Evolutionary conservation across 2,888 invertebrate genomes (phyloP), one percentile per base, ranked within the genome.

Genomic region (Aethes cnicana): DNA sequence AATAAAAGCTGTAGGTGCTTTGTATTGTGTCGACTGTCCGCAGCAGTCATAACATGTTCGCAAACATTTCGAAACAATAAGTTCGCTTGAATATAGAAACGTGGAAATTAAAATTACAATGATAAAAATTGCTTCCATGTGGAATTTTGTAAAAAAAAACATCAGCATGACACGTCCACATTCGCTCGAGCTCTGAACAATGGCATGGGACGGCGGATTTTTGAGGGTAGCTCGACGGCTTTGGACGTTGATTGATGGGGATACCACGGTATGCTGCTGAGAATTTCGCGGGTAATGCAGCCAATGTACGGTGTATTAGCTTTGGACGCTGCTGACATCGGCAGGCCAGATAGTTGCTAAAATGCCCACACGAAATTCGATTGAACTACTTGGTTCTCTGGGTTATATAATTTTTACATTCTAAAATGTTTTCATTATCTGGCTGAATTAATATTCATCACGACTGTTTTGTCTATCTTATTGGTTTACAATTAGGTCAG

Each of bases 211-310:
- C 57, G 64, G 72, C 74, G 49, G 72, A 82, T 81, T 82, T 84
- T 84, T 82, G 80, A 81, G 74, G 74, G 68, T 67, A 69, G 64
- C 75, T 72, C 72, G 67, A 72, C 72, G 74, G 72, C 73, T 73
- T 69, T 55, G 61, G 77, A 77, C 74, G 62, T 63, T 77, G 83
- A 83, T 82, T 77, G 80, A 83, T 81, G 76, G 68, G 61, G 56
- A 58, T 55, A 54, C 44, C 47, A 58, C 37, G 43, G 59, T 57
- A 61, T 58, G 42, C 42, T 47, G 12, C 26, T n/a, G 62, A 66
- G 69, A 69, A 57, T 62, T 57, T 59, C 48, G 43, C 49, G 61
- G 57, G 63, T 61, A 64, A 66, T 64, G 63, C 59, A 63, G 63
- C 62, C 72, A 72, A 72, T 73, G 59, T 64, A 63, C 50, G 23